These are phyloP conservation scores for Drosophila rellima DNA, from an alignment of 2,888 invertebrate species.

Conservation along the genomic window DNA sequence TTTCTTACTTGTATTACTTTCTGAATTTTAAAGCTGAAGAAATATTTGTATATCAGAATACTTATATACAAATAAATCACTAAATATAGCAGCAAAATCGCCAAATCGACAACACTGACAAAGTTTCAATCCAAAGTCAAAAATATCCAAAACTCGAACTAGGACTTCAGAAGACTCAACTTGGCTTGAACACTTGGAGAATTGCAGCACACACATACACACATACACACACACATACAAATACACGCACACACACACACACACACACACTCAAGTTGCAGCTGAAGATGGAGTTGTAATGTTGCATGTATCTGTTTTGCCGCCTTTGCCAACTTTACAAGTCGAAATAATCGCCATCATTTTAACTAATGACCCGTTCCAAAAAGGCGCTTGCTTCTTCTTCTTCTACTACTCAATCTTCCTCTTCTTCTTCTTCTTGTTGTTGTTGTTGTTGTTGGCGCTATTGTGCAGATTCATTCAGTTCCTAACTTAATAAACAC, in stretches of 20 bases:
- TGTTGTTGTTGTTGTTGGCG: constrained; percentile 57
- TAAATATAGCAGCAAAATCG: not conserved
- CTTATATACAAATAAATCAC: too few species aligned
- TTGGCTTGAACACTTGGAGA: constrained; percentile 27
- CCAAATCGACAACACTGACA: not conserved
- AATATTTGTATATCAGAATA: too few species aligned
- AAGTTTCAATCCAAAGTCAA: constrained; percentile 27
- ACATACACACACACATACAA: not conserved
- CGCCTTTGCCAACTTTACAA: constrained; percentile 61
- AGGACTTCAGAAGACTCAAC: constrained; percentile 29
- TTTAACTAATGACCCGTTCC: constrained; percentile 78
- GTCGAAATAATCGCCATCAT: constrained; percentile 80
- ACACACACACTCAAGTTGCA: not conserved
- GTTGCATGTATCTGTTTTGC: constrained; percentile 56
- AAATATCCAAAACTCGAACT: constrained; percentile 25
- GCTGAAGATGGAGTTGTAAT: constrained; percentile 74
- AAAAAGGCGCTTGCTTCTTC: constrained; percentile 44
- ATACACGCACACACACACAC: not conserved
- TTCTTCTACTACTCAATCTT: constrained; percentile 5
- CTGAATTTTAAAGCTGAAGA: too few species aligned
- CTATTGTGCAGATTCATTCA: constrained; percentile 79
- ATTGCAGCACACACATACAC: constrained; percentile 1
- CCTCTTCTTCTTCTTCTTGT: not conserved
- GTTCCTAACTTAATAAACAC: constrained; percentile 81
- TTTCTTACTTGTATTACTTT: too few species aligned